Base-by-base conservation (phyloP, 2,888 invertebrate genomes). In the Drosophila pseudotalamancana region DNA sequence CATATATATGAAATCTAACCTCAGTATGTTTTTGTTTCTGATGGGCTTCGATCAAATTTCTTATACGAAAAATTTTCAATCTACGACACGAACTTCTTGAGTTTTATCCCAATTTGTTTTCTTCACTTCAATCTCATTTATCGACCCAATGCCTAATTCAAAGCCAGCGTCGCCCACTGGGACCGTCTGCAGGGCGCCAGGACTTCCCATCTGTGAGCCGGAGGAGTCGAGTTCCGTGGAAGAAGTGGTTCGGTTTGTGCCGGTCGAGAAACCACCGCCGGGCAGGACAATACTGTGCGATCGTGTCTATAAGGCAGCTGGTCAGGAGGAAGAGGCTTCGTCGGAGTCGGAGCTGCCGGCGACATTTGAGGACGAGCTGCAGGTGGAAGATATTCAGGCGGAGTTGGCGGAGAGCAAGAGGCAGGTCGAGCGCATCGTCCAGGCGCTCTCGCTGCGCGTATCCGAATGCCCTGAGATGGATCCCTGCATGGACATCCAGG, bases 391-490 rank as follows among this genome's bases (percentile, higher is more conserved):
- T 0, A 61, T 82, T 4, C 6, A 5, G 4, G 42, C 9, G 0
- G 76, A 78, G 14, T 8, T 79, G 18, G 1, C 16, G n/a, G 16
- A 34, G 18, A 35, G 43, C 0, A 56, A 49, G 21, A 6, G 12
- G 0, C 45, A 31, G 0, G 57, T 79, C 1, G 40, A 54, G 0
- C 12, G 2, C 5, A 51, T 79, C n/a, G 49, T 53, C n/a, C n/a
- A 31, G 1, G n/a, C 14, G 2, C 12, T 65, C 3, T 23, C n/a
- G 0, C 8, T 79, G 6, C 14, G 51, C n/a, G 31, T 37, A 11
- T 19, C 55, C 0, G 59, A 61, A 3, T 78, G 76, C 1, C 67
- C 70, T 3, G 21, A 4, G n/a, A 16, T 4, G 0, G 54, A 70
- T 31, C 9, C 31, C 3, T 69, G 67, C 25, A 35, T 55, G 5